These are phyloP conservation scores for Meloe dianella DNA, from an alignment of 2,888 invertebrate genomes.

Conservation along the genomic window DNA sequence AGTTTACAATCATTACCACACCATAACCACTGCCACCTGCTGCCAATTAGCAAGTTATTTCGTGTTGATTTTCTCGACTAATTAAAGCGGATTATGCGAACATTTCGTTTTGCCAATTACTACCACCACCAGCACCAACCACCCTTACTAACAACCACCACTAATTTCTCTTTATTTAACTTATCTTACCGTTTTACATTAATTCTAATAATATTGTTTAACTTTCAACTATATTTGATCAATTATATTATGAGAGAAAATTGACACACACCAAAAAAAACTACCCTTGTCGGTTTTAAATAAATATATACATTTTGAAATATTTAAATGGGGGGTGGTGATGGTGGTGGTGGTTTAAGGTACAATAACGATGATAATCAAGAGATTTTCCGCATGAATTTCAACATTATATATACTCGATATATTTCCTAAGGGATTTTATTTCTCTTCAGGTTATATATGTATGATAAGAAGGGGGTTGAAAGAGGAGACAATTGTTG, in stretches of 20 bases:
- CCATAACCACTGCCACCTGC: neutral
- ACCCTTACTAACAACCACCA: neutral
- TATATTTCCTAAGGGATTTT: constrained; percentile 52
- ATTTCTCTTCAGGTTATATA: neutral
- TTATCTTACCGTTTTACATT: neutral
- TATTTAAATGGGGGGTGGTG: neutral
- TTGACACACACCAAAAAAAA: too few species aligned
- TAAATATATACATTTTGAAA: neutral
- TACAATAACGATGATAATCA: constrained; percentile 43
- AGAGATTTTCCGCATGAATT: constrained; percentile 58
- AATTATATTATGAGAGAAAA: neutral
- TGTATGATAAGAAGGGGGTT: too few species aligned
- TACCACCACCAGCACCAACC: neutral
- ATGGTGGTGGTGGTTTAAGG: neutral
- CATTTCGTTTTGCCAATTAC: constrained; percentile 45
- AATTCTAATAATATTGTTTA: constrained; percentile 1
- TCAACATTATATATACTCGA: constrained; percentile 49
- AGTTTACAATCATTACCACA: neutral
- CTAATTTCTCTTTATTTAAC: neutral
- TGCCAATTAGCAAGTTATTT: constrained; percentile 41
- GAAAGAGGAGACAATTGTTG: neutral
- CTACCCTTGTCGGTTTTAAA: neutral
- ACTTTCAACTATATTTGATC: neutral
- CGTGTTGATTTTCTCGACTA: constrained; percentile 56
- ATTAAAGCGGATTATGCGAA: constrained; percentile 52